Percentiles rank a stretch among this genome's conserved stretches.
Evolutionary conservation across 35 echinoderm and acorn worm genomes (phyloP).

Genomic region (Ophioderma brevispina): DNA sequence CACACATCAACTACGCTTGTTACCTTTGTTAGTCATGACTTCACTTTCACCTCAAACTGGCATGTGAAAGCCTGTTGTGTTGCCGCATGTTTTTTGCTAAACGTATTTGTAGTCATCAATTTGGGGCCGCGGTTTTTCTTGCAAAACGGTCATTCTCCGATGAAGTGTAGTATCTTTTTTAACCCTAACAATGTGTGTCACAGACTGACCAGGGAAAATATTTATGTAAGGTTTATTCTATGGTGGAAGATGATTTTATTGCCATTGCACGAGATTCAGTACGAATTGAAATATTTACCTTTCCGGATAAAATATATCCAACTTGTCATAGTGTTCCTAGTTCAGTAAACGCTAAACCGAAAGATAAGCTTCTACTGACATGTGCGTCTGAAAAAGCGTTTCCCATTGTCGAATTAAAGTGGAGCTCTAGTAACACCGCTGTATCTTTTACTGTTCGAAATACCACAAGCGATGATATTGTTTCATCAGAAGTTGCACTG

Average conservation of each 20-base stretch:
- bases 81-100: too few relatives aligned
- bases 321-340: background rate
- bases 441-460: background rate
- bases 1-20: too few relatives aligned
- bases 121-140: too few relatives aligned
- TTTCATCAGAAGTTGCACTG: background rate
- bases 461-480: background rate
- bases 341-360: background rate
- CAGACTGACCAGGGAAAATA: background rate
- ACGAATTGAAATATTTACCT: background rate
- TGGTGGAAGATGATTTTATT: background rate
- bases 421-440: background rate
- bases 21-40: too few relatives aligned
- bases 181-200: background rate
- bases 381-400: background rate
- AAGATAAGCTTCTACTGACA: background rate
- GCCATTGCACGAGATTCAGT: background rate
- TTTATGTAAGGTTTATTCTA: background rate
- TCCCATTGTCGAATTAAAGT: background rate
- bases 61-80: too few relatives aligned
- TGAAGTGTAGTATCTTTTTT: background rate
- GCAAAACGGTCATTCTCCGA: too few relatives aligned
- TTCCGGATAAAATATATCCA: background rate
- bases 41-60: too few relatives aligned
- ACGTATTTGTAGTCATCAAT: too few relatives aligned